Percentiles rank a stretch among this genome's conserved stretches.
Conservation (phyloP, 2,888 invertebrate species). For the Halocaridina rubra region DNA sequence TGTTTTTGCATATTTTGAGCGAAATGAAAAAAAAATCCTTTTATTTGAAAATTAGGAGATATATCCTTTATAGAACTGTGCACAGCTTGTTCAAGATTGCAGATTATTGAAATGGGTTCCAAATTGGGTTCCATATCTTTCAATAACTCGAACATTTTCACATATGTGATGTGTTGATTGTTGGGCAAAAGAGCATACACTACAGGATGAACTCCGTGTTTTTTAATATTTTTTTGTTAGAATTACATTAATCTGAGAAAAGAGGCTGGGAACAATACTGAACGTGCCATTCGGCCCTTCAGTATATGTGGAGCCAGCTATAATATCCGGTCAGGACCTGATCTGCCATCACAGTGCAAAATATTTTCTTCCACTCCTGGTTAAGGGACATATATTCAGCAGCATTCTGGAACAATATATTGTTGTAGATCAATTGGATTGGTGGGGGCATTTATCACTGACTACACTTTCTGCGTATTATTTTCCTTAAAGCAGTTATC, state of each 20-base stretch:
- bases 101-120: neutral
- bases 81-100: neutral
- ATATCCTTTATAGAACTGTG: neutral
- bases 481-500: conserved; percentile 2
- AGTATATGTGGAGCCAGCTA: too few species aligned
- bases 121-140: neutral
- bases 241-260: neutral
- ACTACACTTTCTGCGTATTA: neutral
- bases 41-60: neutral
- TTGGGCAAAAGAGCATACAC: neutral
- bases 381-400: neutral
- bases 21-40: too few species aligned
- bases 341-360: neutral
- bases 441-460: neutral
- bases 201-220: neutral
- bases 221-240: neutral
- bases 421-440: neutral
- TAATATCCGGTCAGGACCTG: neutral
- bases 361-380: neutral
- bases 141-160: neutral
- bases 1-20: too few species aligned
- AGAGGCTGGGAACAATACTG: neutral
- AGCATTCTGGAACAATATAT: neutral
- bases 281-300: neutral
- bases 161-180: neutral